These are phyloP conservation scores for Poecilia picta DNA, from an alignment of 2,797 vertebrate genomes.

Conservation along the genomic window DNA sequence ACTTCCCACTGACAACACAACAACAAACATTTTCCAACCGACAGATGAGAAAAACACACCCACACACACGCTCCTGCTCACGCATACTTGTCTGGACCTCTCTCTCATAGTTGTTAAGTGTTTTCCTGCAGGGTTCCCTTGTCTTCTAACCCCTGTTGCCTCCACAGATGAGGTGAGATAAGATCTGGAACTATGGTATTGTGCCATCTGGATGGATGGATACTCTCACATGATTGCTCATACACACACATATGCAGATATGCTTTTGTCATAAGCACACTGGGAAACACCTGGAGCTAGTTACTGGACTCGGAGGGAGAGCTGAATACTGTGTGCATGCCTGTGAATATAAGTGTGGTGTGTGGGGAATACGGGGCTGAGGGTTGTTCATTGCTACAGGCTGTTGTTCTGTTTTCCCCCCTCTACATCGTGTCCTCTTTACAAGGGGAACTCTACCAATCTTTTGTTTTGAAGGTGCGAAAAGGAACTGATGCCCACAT, in stretches of 20 bases:
- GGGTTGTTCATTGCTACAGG: constrained; percentile 61
- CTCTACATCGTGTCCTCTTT: not conserved
- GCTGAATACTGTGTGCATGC: constrained; percentile 48
- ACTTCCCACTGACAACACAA: constrained; percentile 38
- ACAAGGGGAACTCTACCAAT: not conserved
- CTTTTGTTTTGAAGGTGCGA: not conserved
- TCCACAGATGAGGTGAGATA: constrained; percentile 71
- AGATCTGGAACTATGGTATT: constrained; percentile 63
- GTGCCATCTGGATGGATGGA: constrained; percentile 72
- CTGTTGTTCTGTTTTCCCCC: constrained; percentile 41
- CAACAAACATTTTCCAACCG: constrained; percentile 46
- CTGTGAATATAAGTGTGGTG: constrained; percentile 47
- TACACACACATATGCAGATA: constrained; percentile 62
- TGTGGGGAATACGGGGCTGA: constrained; percentile 60
- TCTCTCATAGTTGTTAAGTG: constrained; percentile 58
- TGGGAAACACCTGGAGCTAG: constrained; percentile 78
- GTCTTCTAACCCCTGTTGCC: constrained; percentile 50
- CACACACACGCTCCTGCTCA: constrained; percentile 1
- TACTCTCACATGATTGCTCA: constrained; percentile 52
- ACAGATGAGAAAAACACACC: constrained; percentile 42
- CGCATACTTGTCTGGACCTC: constrained; percentile 56
- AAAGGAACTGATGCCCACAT: not conserved
- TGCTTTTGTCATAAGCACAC: constrained; percentile 73
- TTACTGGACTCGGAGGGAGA: constrained; percentile 67
- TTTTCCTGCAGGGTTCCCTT: constrained; percentile 60